Evolutionary conservation across 2,888 invertebrate species (phyloP), one percentile per base, ranked within the genome.

Genomic region (Rotaria sp.): DNA sequence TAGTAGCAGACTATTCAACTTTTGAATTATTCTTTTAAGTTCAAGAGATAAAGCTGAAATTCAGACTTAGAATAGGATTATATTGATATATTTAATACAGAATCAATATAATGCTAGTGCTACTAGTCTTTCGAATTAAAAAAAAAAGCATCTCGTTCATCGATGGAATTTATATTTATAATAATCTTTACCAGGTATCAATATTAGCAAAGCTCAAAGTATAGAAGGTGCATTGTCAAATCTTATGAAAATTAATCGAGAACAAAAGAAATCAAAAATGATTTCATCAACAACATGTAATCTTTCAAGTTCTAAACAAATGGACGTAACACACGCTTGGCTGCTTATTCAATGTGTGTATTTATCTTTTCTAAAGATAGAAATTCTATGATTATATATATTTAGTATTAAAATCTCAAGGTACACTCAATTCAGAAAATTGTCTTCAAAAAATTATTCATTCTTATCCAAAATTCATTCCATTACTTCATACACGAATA

Each of bases 361-460:
- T 45, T 45, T 2, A 41, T 45, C 15, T 24, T 13, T 67, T 67
- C 1, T 67, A 15, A 13, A n/a, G 3, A 45, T 1, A 21, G 4
- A 26, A 10, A 21, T 45, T 45, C 7, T 45, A 26, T 15, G 10
- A 1, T 67, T 67, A 15, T 15, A 15, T 15, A 35, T 80, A 3
- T 80, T 4, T 15, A 80, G 80, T 80, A 80, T 15, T 80, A 26
- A 41, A 80, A 45, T 80, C 80, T 45, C 80, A 80, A 13, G 80
- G 80, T 2, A 15, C 35, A 26, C 13, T 45, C 1, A 10, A 80
- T 41, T 80, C 80, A n/a, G 41, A 41, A 26, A 26, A 21, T n/a
- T 80, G n/a, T 21, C 10, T 80, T n/a, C 80, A 80, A 80, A 80
- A n/a, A 80, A 80, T 80, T 5, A n/a, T 45, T 80, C 80, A 45